Evolutionary conservation across 2,888 invertebrate species (phyloP).

Genomic region (Drosophila percnosoma): DNA sequence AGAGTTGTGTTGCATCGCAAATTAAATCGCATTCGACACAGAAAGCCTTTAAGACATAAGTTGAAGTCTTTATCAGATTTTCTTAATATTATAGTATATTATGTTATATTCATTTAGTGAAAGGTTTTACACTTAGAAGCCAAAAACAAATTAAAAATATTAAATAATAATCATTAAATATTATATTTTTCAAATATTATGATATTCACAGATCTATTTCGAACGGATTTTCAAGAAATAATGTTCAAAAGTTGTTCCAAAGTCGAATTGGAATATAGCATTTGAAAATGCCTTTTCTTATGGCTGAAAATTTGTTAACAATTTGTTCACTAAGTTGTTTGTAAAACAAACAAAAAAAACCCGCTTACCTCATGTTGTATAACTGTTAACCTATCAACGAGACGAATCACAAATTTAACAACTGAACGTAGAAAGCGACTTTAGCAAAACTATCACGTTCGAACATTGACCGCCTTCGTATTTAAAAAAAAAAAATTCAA

Average conservation of each 20-base stretch:
- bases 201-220: background rate
- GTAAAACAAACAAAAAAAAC: background rate
- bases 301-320: background rate
- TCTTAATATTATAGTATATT: background rate
- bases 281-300: background rate
- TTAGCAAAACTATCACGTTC: conserved; percentile 36
- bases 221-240: background rate
- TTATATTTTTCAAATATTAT: background rate
- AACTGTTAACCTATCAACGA: background rate
- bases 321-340: too few relatives aligned
- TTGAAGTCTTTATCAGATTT: background rate
- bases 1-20: background rate
- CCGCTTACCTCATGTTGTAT: conserved; percentile 56
- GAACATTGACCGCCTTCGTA: conserved; percentile 31
- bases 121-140: background rate
- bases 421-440: background rate
- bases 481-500: conserved; percentile 1
- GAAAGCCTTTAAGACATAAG: too few relatives aligned
- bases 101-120: background rate
- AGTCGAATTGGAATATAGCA: background rate
- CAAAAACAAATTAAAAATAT: background rate
- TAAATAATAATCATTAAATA: background rate
- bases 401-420: conserved; percentile 7
- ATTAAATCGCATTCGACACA: background rate
- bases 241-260: background rate